phyloP scores from a whole-genome alignment of 2,888 invertebrate species.

The Drosophila putrida region DNA sequence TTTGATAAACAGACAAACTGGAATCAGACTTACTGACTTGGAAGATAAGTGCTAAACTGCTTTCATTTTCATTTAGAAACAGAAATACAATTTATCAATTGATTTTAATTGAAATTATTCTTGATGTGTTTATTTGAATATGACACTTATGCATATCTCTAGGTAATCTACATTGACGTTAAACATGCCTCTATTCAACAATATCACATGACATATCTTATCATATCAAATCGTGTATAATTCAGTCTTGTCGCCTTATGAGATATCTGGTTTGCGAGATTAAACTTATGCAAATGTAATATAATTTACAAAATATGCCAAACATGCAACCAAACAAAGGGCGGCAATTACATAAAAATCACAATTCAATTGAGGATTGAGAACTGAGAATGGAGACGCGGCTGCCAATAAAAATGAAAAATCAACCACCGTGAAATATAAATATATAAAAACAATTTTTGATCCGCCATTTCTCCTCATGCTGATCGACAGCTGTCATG shows the following conservation, averaged over 20 bases:
- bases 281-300: constrained; percentile 45
- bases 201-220: constrained; percentile 24
- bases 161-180: constrained; percentile 8
- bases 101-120: constrained; percentile 9
- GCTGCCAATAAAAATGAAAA: constrained; percentile 57
- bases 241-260: constrained; percentile 11
- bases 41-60: too few relatives aligned
- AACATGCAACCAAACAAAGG: constrained; percentile 67
- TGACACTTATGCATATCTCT: constrained; percentile 4
- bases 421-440: constrained; percentile 62
- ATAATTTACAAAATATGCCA: constrained; percentile 74
- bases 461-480: constrained; percentile 71
- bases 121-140: background rate
- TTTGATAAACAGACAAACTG: too few relatives aligned
- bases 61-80: too few relatives aligned
- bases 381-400: constrained; percentile 30
- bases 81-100: too few relatives aligned
- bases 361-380: constrained; percentile 57
- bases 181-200: background rate
- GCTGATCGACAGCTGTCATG: constrained; percentile 84
- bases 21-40: too few relatives aligned
- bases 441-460: constrained; percentile 30
- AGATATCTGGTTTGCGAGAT: constrained; percentile 20
- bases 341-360: constrained; percentile 70
- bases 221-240: constrained; percentile 12